Conservation (phyloP, 2,888 invertebrate genomes). For the Ormyrus thymus region DNA sequence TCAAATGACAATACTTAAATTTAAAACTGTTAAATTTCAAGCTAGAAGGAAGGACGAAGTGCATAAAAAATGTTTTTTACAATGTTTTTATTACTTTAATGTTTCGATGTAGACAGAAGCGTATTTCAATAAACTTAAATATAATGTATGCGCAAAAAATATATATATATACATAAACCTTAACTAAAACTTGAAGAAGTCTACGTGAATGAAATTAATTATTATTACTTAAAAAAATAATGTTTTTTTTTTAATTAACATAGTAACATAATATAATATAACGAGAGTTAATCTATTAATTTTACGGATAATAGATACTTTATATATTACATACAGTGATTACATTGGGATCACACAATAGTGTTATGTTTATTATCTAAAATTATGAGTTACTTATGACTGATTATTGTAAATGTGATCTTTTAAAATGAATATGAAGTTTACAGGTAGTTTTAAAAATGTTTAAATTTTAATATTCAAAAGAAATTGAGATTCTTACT, state of each 20-base stretch:
- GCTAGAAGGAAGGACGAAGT: neutral
- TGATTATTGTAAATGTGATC: neutral
- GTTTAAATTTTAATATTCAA: neutral
- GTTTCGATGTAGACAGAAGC: conserved; percentile 29
- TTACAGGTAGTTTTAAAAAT: conserved; percentile 11
- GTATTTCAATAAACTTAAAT: conserved; percentile 21
- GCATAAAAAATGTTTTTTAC: conserved; percentile 1
- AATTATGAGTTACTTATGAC: neutral
- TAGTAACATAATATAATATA: neutral
- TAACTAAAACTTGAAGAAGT: conserved; percentile 13
- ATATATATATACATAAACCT: conserved; percentile 48
- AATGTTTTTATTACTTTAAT: conserved; percentile 36
- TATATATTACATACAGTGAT: neutral
- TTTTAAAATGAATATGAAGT: neutral
- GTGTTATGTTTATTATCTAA: neutral
- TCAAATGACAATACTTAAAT: too few species aligned
- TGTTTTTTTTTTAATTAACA: neutral
- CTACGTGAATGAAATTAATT: neutral
- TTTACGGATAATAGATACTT: neutral
- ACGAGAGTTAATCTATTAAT: neutral
- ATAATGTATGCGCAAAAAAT: conserved; percentile 10
- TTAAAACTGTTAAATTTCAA: neutral
- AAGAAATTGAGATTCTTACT: too few species aligned
- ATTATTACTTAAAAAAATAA: neutral
- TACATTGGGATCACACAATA: neutral